phyloP scores from a whole-genome alignment of 2,888 invertebrate species.

The Chorisops tibialis region DNA sequence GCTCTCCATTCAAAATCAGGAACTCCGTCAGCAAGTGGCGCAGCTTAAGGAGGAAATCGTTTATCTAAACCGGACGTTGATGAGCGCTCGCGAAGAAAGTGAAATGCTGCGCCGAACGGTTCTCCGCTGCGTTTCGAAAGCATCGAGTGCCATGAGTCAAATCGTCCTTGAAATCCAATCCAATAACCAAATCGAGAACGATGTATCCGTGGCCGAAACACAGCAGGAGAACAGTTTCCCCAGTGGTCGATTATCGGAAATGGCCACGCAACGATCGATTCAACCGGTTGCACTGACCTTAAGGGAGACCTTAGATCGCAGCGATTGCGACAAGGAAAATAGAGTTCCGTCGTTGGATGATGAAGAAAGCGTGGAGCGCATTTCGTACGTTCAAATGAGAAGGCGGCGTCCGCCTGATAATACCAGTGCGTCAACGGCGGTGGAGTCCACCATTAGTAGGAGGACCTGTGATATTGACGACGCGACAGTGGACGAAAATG shows the following conservation, averaged over 20 bases:
- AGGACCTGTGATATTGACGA: too few species aligned
- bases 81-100: neutral
- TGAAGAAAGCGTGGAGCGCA: neutral
- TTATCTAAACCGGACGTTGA: neutral
- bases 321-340: neutral
- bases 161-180: neutral
- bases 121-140: neutral
- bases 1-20: constrained; percentile 7
- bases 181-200: neutral
- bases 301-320: neutral
- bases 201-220: neutral
- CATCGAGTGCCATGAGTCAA: neutral
- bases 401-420: neutral
- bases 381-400: constrained; percentile 6
- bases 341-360: neutral
- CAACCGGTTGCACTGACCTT: neutral
- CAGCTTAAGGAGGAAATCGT: constrained; percentile 1
- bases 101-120: neutral
- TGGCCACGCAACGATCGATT: neutral
- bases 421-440: too few species aligned
- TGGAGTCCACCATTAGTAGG: too few species aligned
- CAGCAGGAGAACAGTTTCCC: neutral
- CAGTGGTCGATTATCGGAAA: neutral
- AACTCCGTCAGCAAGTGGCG: neutral
- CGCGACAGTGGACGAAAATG: too few species aligned